Evolutionary conservation across 2,113 vertebrate genomes (phyloP).

Genomic region (Raja brachyura): DNA sequence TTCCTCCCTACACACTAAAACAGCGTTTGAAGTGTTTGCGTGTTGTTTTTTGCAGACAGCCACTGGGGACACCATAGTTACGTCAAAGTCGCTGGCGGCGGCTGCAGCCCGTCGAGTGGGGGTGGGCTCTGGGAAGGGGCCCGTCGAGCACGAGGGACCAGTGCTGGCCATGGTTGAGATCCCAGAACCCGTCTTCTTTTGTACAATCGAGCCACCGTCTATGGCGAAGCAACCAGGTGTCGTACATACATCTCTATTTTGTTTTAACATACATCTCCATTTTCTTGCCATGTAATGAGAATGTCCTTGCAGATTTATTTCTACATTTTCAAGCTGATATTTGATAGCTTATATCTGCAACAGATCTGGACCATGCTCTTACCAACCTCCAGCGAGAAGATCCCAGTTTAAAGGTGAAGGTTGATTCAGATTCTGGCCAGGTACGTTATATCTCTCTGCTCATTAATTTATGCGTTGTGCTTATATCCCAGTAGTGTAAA

Average conservation of each 20-base stretch:
- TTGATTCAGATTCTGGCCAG: slow-evolving; percentile 70
- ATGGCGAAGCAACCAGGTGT: slow-evolving; percentile 78
- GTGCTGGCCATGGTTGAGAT: slow-evolving; percentile 83
- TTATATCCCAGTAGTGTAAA: neutral
- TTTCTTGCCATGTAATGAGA: slow-evolving; percentile 3
- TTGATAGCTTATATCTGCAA: slow-evolving; percentile 31
- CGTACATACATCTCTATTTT: neutral
- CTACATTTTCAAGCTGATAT: neutral
- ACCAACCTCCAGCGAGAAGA: slow-evolving; percentile 89
- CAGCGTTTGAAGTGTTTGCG: slow-evolving; percentile 20
- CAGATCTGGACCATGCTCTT: slow-evolving; percentile 85
- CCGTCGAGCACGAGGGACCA: slow-evolving; percentile 49
- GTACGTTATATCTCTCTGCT: slow-evolving; percentile 46
- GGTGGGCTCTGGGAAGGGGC: slow-evolving; percentile 44
- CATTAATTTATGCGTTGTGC: neutral
- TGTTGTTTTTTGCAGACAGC: slow-evolving; percentile 58
- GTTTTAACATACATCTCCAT: neutral
- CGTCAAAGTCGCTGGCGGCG: slow-evolving; percentile 77
- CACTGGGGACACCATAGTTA: slow-evolving; percentile 90
- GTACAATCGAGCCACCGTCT: slow-evolving; percentile 91
- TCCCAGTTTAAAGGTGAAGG: slow-evolving; percentile 73
- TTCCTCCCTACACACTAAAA: neutral
- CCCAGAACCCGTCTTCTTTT: slow-evolving; percentile 96
- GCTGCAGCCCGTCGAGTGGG: slow-evolving; percentile 61
- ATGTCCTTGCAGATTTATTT: neutral